Evolutionary conservation across 2,888 invertebrate genomes (phyloP).

Genomic region (Lithophane semibrunnea): DNA sequence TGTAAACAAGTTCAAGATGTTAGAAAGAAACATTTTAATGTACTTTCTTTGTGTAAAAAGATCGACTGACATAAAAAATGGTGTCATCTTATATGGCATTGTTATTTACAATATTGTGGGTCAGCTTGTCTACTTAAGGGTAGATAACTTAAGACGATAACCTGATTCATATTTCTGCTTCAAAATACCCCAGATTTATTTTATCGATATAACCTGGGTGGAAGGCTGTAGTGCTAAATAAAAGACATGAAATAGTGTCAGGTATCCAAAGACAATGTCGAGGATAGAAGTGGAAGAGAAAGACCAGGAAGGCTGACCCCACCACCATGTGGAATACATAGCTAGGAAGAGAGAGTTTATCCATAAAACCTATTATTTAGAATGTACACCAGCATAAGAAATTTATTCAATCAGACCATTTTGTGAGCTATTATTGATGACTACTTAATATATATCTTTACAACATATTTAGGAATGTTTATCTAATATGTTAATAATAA

Average conservation of each 20-base stretch:
- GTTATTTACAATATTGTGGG: background rate
- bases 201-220: too few species aligned
- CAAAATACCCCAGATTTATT: too few species aligned
- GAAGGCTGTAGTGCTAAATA: too few species aligned
- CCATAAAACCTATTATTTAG: background rate
- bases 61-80: background rate
- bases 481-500: background rate
- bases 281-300: too few species aligned
- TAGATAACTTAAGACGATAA: background rate
- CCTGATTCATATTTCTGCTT: background rate
- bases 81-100: background rate
- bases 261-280: too few species aligned
- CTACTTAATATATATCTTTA: slow-evolving; percentile 3
- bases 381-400: background rate
- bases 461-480: background rate
- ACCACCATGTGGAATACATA: too few species aligned
- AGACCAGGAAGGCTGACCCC: too few species aligned
- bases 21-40: slow-evolving; percentile 19
- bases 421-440: background rate
- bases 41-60: slow-evolving; percentile 9
- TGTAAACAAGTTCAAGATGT: slow-evolving; percentile 42
- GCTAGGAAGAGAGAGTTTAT: too few species aligned
- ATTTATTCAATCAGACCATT: too few species aligned
- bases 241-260: too few species aligned
- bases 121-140: background rate